Evolutionary conservation across 2,113 vertebrate genomes (phyloP).

Genomic region (Bufo gargarizans): DNA sequence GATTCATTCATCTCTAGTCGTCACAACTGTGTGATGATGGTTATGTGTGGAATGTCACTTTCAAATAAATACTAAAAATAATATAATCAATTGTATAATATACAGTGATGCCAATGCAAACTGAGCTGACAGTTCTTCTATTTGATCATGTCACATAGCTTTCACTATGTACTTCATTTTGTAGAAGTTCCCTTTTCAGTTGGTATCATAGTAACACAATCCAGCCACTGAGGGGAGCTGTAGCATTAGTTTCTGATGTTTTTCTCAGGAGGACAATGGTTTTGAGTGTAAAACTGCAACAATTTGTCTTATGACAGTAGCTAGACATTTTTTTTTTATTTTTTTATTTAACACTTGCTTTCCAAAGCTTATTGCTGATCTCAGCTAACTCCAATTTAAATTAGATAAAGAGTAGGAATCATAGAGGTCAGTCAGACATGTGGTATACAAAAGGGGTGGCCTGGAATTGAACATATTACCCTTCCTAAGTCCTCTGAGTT

Average conservation of each 20-base stretch:
- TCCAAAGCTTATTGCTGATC: background rate
- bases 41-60: no score
- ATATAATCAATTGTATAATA: no score
- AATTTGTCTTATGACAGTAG: background rate
- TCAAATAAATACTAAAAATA: no score
- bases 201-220: background rate
- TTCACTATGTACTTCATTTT: background rate
- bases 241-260: background rate
- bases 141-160: background rate
- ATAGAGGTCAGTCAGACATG: background rate
- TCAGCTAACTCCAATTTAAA: background rate
- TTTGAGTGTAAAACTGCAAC: background rate
- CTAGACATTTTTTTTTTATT: background rate
- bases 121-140: no score
- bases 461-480: no score
- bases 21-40: no score
- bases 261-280: background rate
- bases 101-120: no score
- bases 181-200: background rate
- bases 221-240: constrained; percentile 11
- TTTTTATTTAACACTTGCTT: background rate
- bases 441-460: background rate
- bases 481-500: no score
- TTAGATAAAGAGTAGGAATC: background rate
- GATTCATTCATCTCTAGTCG: no score